Evolutionary conservation across 1,140 invertebrate species (phyloP).

Genomic region (Saccostrea cuccullata): DNA sequence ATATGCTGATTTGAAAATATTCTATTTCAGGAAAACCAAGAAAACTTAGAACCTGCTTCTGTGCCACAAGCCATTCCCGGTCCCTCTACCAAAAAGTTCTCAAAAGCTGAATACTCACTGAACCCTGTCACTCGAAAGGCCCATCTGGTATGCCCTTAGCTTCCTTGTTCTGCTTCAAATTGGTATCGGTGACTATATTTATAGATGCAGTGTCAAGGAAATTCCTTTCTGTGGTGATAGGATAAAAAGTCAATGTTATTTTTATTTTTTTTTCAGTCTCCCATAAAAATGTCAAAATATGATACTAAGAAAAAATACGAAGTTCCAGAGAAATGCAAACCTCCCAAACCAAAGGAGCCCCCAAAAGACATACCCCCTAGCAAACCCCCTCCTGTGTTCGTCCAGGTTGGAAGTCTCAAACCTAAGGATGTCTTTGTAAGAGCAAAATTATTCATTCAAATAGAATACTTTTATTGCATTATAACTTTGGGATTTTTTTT

Average conservation of each 20-base stretch:
- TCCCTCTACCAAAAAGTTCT: constrained; percentile 51
- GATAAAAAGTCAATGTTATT: too few relatives aligned
- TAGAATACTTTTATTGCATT: too few relatives aligned
- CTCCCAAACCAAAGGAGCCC: constrained; percentile 45
- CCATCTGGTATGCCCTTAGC: constrained; percentile 54
- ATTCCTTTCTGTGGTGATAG: too few relatives aligned
- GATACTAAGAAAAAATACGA: constrained; percentile 47
- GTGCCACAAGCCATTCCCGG: neutral
- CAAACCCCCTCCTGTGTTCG: constrained; percentile 65
- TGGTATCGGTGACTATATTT: too few relatives aligned
- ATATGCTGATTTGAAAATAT: neutral
- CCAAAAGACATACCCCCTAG: constrained; percentile 6
- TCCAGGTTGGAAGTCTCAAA: constrained; percentile 70
- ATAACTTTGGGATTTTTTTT: too few relatives aligned
- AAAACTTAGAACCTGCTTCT: neutral
- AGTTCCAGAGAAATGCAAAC: constrained; percentile 40
- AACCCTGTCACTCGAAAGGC: constrained; percentile 53
- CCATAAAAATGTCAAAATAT: constrained; percentile 19
- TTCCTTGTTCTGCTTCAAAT: too few relatives aligned
- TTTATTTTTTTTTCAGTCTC: neutral
- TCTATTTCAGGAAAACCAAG: constrained; percentile 24
- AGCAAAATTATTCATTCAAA: neutral
- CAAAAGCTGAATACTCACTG: constrained; percentile 57
- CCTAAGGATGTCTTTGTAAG: constrained; percentile 74
- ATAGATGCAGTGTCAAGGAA: too few relatives aligned